A percentile compares a stretch with the other conserved stretches of the same genome.
phyloP scores from a whole-genome alignment of 2,113 vertebrate genomes.

The Picathartes gymnocephalus region DNA sequence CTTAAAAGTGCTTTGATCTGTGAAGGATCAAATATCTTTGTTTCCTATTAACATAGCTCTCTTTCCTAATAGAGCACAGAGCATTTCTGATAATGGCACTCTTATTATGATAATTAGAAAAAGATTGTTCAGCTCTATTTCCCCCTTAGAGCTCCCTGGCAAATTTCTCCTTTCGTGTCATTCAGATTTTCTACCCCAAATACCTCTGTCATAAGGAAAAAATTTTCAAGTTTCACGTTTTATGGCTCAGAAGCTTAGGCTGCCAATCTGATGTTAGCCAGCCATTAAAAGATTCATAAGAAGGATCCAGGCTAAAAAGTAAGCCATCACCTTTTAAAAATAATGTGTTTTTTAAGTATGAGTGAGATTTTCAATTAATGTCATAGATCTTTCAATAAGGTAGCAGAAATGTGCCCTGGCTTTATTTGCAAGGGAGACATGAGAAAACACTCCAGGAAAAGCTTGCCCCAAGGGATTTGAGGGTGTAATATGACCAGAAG shows the following conservation, averaged over 20 bases:
- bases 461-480: not conserved
- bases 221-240: conserved; percentile 22
- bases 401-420: not conserved
- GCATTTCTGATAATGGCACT: conserved; percentile 57
- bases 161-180: conserved; percentile 13
- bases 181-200: conserved; percentile 37
- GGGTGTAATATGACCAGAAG: conserved; percentile 30
- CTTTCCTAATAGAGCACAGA: conserved; percentile 38
- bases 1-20: conserved; percentile 52
- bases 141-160: conserved; percentile 1
- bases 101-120: conserved; percentile 65
- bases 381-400: not conserved
- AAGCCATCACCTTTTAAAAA: not conserved
- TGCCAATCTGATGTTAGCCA: conserved; percentile 26
- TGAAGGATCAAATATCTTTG: conserved; percentile 42
- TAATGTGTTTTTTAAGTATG: not conserved
- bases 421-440: not conserved
- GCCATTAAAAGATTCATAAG: not conserved
- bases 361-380: not conserved
- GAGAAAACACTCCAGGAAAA: not conserved
- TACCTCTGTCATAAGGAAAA: conserved; percentile 46
- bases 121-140: conserved; percentile 52
- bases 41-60: conserved; percentile 53
- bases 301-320: not conserved
- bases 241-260: conserved; percentile 4